Percentiles rank a stretch among this genome's conserved stretches.
Evolutionary conservation across 1,140 invertebrate genomes (phyloP).

Genomic region (Helicoverpa zea): DNA sequence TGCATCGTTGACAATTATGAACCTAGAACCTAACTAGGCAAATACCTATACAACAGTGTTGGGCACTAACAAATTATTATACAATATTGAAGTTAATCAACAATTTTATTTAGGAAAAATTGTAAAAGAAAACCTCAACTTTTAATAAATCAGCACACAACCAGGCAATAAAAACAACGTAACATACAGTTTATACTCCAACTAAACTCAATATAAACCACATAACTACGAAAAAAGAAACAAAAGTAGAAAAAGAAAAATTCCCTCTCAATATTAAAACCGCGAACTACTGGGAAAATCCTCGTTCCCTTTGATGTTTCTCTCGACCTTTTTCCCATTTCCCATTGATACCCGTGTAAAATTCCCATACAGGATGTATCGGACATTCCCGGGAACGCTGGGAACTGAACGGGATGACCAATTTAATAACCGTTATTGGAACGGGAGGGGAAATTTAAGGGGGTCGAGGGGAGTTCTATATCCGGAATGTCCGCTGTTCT

Average conservation of each 20-base stretch:
- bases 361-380: slow-evolving; percentile 10
- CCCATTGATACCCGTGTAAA: neutral
- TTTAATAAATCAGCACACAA: too few species aligned
- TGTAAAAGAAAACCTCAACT: too few species aligned
- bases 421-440: slow-evolving; percentile 31
- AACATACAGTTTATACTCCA: neutral
- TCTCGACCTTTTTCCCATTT: neutral
- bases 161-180: neutral
- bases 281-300: neutral
- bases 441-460: neutral
- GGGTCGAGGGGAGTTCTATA: neutral
- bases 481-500: neutral
- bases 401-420: slow-evolving; percentile 1
- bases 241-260: neutral
- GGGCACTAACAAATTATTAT: too few species aligned
- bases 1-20: neutral
- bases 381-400: neutral
- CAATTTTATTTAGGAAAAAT: too few species aligned
- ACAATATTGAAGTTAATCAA: too few species aligned
- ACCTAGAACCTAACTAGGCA: neutral
- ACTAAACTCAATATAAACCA: neutral
- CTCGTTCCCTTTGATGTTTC: neutral
- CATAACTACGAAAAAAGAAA: neutral
- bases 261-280: slow-evolving; percentile 1
- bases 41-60: too few species aligned